These are phyloP conservation scores for Agrypnia vestita DNA, from an alignment of 1,140 invertebrate genomes.

Conservation along the genomic window DNA sequence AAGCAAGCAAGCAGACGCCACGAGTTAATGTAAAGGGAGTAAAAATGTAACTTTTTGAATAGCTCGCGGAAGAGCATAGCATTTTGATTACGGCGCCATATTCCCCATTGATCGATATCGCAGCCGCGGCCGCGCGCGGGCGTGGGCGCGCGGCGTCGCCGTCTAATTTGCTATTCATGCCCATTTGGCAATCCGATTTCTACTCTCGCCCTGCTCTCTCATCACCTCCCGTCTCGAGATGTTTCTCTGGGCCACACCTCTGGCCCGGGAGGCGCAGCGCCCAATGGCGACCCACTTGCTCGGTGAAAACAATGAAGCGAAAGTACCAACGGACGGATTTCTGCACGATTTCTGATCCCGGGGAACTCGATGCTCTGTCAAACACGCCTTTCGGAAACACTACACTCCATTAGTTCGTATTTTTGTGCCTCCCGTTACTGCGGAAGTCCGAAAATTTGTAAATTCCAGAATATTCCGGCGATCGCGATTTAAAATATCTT, in stretches of 20 bases:
- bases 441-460: too few relatives aligned
- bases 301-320: constrained; percentile 37
- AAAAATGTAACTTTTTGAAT: too few relatives aligned
- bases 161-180: constrained; percentile 44
- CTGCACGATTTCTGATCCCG: constrained; percentile 23
- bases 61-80: background rate
- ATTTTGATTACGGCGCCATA: background rate
- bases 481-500: too few relatives aligned
- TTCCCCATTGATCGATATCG: constrained; percentile 23
- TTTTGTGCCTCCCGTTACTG: too few relatives aligned
- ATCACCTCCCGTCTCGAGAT: constrained; percentile 24
- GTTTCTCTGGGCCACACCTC: constrained; percentile 31
- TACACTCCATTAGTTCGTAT: background rate
- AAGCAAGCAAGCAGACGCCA: too few relatives aligned
- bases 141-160: background rate
- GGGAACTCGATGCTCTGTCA: background rate
- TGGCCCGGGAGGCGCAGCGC: background rate
- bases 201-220: constrained; percentile 35
- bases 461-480: too few relatives aligned
- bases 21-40: too few relatives aligned
- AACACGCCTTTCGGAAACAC: background rate
- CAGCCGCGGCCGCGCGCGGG: constrained; percentile 35
- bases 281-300: constrained; percentile 41
- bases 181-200: constrained; percentile 49
- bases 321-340: constrained; percentile 27